Evolutionary conservation across 2,797 vertebrate genomes (phyloP).

Genomic region (Ctenopoma multispine): DNA sequence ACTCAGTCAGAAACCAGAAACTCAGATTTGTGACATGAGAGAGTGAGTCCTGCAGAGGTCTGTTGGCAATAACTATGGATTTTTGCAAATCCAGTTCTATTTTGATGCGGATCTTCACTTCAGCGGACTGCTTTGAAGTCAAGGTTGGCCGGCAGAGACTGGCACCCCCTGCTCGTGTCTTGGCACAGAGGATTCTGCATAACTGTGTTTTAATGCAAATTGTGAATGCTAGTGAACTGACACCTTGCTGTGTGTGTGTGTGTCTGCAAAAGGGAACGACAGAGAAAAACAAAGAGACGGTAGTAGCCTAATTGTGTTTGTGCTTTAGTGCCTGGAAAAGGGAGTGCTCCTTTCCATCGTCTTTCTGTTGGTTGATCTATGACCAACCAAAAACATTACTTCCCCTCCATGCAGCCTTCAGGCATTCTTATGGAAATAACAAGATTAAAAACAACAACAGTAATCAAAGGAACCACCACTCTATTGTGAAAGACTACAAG

Average conservation of each 20-base stretch:
- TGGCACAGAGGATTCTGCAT: slow-evolving; percentile 30
- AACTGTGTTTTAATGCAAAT: slow-evolving; percentile 41
- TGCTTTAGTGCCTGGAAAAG: slow-evolving; percentile 10
- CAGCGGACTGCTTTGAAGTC: slow-evolving; percentile 60
- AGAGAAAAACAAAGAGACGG: too few relatives aligned
- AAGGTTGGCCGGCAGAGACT: slow-evolving; percentile 49
- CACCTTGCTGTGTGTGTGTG: slow-evolving; percentile 15
- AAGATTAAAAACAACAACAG: slow-evolving; percentile 63
- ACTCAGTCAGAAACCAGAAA: slow-evolving; percentile 4
- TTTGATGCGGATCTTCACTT: slow-evolving; percentile 46
- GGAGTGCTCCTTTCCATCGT: not conserved
- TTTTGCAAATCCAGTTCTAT: slow-evolving; percentile 30
- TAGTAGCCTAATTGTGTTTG: slow-evolving; percentile 21
- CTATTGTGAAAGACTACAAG: slow-evolving; percentile 60
- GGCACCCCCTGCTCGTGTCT: slow-evolving; percentile 37
- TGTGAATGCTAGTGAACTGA: slow-evolving; percentile 26
- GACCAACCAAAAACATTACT: slow-evolving; percentile 13
- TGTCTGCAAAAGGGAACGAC: not conserved
- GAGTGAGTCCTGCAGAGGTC: slow-evolving; percentile 37
- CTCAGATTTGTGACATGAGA: slow-evolving; percentile 10
- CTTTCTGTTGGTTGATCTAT: not conserved
- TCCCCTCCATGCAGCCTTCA: slow-evolving; percentile 7
- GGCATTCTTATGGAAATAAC: slow-evolving; percentile 63
- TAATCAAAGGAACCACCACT: slow-evolving; percentile 44
- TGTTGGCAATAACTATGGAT: slow-evolving; percentile 11